Evolutionary conservation across 2,797 vertebrate genomes (phyloP).

Genomic region (Pipistrellus pygmaeus): DNA sequence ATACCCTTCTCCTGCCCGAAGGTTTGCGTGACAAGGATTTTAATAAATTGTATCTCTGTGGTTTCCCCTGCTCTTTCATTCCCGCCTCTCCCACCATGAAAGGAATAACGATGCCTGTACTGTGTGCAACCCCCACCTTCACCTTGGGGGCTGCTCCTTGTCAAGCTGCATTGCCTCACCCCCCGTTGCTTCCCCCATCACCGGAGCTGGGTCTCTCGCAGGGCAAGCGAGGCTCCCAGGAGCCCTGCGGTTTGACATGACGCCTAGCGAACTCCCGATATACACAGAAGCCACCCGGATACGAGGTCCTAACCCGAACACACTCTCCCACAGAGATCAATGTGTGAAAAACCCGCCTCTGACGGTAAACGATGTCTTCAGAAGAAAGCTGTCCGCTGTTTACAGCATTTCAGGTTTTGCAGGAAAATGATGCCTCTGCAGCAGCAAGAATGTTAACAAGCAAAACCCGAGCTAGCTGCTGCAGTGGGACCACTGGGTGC

Average conservation of each 20-base stretch:
- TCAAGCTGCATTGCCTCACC: not conserved
- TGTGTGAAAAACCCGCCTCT: rapidly evolving
- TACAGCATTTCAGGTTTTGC: not conserved
- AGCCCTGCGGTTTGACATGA: not conserved
- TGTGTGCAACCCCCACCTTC: not conserved
- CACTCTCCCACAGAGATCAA: not conserved
- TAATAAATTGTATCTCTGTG: not conserved
- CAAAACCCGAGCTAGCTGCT: not conserved
- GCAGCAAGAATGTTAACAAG: not conserved
- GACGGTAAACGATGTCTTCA: not conserved
- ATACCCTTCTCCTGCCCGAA: conserved; percentile 35
- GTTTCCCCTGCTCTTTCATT: conserved; percentile 1
- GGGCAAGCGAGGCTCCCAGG: not conserved
- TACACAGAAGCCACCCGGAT: not conserved
- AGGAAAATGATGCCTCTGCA: not conserved
- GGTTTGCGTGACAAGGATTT: conserved; percentile 51
- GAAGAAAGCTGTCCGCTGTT: not conserved
- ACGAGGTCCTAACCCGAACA: not conserved
- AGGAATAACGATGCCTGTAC: not conserved
- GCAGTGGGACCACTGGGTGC: not conserved
- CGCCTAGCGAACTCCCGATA: rapidly evolving
- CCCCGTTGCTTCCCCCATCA: not conserved
- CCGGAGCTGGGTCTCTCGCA: not conserved
- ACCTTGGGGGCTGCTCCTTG: not conserved
- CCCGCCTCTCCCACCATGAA: not conserved